Evolutionary conservation across 1,140 invertebrate species (phyloP).

Genomic region (Lasioglossum baleicum): DNA sequence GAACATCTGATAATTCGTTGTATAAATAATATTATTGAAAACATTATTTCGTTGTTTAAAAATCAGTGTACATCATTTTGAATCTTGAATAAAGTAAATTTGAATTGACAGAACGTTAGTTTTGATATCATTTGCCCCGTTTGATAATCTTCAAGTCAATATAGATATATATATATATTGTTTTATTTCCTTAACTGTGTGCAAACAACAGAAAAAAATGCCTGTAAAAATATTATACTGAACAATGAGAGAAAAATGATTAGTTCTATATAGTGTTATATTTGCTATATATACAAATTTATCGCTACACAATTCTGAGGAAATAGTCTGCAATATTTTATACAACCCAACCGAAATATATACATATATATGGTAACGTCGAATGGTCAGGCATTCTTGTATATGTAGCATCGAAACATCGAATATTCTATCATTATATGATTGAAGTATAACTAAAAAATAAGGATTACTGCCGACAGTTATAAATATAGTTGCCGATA

Average conservation of each 20-base stretch:
- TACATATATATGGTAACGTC: background rate
- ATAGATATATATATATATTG: background rate
- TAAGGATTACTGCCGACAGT: background rate
- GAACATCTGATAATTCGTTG: background rate
- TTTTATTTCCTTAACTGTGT: constrained; percentile 1
- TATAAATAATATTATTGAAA: background rate
- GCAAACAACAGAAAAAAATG: background rate
- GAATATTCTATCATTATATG: constrained; percentile 15
- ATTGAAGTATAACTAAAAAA: constrained; percentile 1
- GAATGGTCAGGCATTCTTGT: background rate
- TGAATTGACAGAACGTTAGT: background rate
- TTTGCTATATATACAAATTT: background rate
- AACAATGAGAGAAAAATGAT: background rate
- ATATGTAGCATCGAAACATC: background rate
- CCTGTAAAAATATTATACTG: background rate
- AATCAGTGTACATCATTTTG: constrained; percentile 5
- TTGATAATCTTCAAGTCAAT: background rate
- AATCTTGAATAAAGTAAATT: constrained; percentile 6
- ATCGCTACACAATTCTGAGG: background rate
- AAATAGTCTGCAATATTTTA: constrained; percentile 5
- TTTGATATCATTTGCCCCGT: background rate
- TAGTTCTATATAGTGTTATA: background rate
- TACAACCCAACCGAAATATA: background rate
- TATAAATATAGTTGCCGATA: background rate
- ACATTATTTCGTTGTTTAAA: background rate